Evolutionary conservation across 2,797 vertebrate species (phyloP), one percentile per base, ranked within the genome.

Genomic region (Tenualosa thibaudeaui): DNA sequence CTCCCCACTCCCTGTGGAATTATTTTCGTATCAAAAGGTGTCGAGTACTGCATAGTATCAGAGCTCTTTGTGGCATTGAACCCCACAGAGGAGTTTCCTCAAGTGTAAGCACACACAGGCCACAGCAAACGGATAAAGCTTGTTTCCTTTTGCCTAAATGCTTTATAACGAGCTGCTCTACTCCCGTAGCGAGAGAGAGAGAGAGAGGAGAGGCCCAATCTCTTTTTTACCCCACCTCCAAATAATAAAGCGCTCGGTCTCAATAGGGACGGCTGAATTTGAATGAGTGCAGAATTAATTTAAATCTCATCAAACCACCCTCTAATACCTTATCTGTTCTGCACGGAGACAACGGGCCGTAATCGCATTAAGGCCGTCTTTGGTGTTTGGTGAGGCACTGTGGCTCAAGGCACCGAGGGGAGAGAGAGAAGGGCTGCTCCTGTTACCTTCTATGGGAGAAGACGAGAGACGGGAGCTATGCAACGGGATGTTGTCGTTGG

Each of bases 241-340:
- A 89, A 92, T 89, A 90, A 90, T 88, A 89, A 89, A 91, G 90
- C 87, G 89, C 89, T 90, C 92, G 90, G 89, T 92, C 92, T 93
- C 92, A 89, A 68, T 84, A 83, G 71, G 85, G 82, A 85, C 62
- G 84, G 92, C 89, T 91, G 92, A 90, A 93, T 93, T 91, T 91
- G 91, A 94, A 93, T 91, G 90, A 85, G 92, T 89, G 87, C 90
- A 91, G 92, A 95, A 95, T 94, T 93, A 92, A 95, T 94, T 94
- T 95, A 92, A 94, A 93, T 94, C 93, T 94, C 92, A 94, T 94
- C 92, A 93, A 90, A 88, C 82, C 91, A 89, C 90, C 91, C 91
- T 91, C 91, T 93, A 93, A 94, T 90, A 91, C 91, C 91, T 93
- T 89, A 94, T 94, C 93, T 92, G 90, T 92, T 92, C 92, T 95